A percentile compares a stretch with the other conserved stretches of the same genome.
phyloP scores from a whole-genome alignment of 2,113 vertebrate genomes.

The Formicarius rufipectus region DNA sequence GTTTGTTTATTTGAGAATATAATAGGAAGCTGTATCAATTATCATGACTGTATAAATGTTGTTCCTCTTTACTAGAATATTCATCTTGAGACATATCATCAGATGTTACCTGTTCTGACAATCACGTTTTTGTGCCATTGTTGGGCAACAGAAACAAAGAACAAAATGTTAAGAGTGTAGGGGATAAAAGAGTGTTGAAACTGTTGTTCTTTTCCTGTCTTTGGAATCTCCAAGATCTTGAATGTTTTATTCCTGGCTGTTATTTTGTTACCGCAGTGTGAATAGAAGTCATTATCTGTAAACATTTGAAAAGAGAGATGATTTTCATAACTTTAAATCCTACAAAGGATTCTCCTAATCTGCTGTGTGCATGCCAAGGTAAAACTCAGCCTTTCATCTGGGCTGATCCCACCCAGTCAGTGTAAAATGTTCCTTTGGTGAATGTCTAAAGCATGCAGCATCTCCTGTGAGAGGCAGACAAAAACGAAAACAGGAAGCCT shows the following conservation, averaged over 20 bases:
- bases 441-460: conserved; percentile 28
- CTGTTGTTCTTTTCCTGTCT: conserved; percentile 53
- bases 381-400: conserved; percentile 64
- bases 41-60: conserved; percentile 49
- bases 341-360: conserved; percentile 63
- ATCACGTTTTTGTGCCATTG: conserved; percentile 48
- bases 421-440: conserved; percentile 60
- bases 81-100: conserved; percentile 52
- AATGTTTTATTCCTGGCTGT: conserved; percentile 56
- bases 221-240: conserved; percentile 46
- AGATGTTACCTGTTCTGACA: conserved; percentile 66
- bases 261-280: conserved; percentile 49
- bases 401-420: conserved; percentile 54
- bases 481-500: not conserved
- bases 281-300: conserved; percentile 59
- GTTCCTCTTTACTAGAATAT: conserved; percentile 58
- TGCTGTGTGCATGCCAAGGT: conserved; percentile 2
- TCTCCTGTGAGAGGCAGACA: conserved; percentile 29
- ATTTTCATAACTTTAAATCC: conserved; percentile 62
- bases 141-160: conserved; percentile 63
- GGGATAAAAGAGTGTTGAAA: conserved; percentile 66
- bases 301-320: conserved; percentile 41
- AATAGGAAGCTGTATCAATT: conserved; percentile 66
- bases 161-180: conserved; percentile 62
- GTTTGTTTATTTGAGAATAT: conserved; percentile 64